A percentile compares a stretch with the other conserved stretches of the same genome.
These are phyloP conservation scores for Megaceryle maxima DNA, from an alignment of 2,113 vertebrate genomes.

Conservation along the genomic window DNA sequence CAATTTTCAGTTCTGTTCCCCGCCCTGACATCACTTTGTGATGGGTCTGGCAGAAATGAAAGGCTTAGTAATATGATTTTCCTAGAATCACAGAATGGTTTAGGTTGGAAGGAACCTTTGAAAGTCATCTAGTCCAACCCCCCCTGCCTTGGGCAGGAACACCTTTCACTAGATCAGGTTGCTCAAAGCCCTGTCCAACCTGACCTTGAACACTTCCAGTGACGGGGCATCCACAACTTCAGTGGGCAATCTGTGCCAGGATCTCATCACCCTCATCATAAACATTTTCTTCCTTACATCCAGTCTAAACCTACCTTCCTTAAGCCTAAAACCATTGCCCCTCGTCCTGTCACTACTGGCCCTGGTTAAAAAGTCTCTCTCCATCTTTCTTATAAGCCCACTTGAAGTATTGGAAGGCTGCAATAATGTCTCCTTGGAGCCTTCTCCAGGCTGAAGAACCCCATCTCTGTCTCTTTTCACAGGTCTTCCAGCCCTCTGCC, in stretches of 20 bases:
- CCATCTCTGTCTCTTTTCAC: background rate
- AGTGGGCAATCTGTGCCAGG: background rate
- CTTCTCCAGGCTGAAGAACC: background rate
- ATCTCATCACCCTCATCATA: background rate
- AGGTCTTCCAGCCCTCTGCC: background rate
- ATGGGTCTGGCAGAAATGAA: background rate
- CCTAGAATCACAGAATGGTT: background rate
- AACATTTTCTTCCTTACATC: background rate
- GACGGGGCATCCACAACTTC: background rate
- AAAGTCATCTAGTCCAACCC: background rate
- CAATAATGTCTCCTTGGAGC: fast-evolving
- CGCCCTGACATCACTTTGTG: background rate
- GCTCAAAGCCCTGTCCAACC: background rate
- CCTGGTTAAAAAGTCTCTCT: background rate
- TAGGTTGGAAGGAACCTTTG: background rate
- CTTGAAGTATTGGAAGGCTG: background rate
- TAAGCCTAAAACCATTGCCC: background rate
- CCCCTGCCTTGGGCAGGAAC: background rate
- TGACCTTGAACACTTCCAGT: background rate
- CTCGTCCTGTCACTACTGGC: background rate
- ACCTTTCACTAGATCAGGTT: fast-evolving
- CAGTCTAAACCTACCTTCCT: background rate
- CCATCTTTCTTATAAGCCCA: background rate
- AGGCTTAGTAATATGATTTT: background rate
- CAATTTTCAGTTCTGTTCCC: background rate